A percentile compares a stretch with the other conserved stretches of the same genome.
Evolutionary conservation across 2,797 vertebrate genomes (phyloP).

Genomic region (Melopsittacus undulatus): DNA sequence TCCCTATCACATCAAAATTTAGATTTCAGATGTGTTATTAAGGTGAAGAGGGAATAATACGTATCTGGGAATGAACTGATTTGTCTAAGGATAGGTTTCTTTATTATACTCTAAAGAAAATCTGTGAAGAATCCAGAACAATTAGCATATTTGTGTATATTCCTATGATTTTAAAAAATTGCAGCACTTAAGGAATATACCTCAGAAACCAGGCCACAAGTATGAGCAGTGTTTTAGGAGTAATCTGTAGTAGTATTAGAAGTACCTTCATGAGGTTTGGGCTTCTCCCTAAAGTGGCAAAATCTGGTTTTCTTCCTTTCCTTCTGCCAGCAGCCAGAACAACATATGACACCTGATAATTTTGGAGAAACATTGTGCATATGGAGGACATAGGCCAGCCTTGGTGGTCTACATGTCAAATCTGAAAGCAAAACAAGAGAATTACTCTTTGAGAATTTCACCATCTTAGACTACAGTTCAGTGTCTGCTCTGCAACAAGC

Average conservation of each 20-base stretch:
- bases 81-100: neutral
- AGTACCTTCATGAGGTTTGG: neutral
- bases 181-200: neutral
- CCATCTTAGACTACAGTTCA: neutral
- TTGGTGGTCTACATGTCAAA: neutral
- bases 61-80: neutral
- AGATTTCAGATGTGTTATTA: neutral
- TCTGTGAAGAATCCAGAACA: neutral
- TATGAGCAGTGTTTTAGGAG: neutral
- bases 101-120: neutral
- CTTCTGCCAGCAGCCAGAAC: neutral
- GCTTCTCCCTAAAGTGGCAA: neutral
- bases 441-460: neutral
- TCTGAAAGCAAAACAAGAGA: neutral
- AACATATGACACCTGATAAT: neutral
- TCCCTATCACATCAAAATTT: constrained; percentile 16
- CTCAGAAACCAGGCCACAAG: neutral
- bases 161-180: neutral
- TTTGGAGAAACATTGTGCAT: neutral
- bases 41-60: neutral
- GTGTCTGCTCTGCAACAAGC: neutral
- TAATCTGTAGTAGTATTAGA: neutral
- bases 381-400: neutral
- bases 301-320: neutral
- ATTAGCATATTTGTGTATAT: neutral